phyloP scores from a whole-genome alignment of 2,113 vertebrate species.

The Columba janthina region DNA sequence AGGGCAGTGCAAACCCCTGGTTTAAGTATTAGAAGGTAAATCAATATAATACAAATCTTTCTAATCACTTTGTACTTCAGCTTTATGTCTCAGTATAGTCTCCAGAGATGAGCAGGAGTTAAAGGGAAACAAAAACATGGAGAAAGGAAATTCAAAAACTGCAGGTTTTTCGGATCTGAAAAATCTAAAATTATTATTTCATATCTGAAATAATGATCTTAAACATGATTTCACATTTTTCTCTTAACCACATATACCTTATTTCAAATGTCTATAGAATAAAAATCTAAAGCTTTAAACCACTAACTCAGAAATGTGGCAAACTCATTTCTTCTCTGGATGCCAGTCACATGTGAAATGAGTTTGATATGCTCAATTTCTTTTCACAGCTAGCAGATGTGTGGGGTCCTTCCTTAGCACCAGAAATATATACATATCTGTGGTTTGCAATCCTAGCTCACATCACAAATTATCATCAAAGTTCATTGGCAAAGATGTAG shows the following conservation, averaged over 20 bases:
- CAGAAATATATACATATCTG: not conserved
- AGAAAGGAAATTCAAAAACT: not conserved
- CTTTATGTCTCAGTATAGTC: not conserved
- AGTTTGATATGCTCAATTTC: not conserved
- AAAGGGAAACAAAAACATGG: not conserved
- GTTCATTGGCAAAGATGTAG: not conserved
- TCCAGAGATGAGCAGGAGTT: not conserved
- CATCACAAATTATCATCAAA: not conserved
- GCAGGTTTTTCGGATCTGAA: not conserved
- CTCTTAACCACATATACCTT: not conserved
- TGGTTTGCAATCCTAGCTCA: not conserved
- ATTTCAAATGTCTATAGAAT: not conserved
- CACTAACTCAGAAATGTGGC: not conserved
- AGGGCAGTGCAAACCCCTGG: not conserved
- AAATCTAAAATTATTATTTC: not conserved
- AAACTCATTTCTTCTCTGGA: not conserved
- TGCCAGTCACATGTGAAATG: not conserved
- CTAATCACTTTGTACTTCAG: not conserved
- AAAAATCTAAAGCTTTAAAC: not conserved
- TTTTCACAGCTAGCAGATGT: not conserved
- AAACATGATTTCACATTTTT: not conserved
- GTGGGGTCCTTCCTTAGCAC: not conserved
- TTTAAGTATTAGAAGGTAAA: conserved; percentile 27
- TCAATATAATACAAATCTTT: conserved; percentile 14
- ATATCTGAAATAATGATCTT: not conserved